Conservation (phyloP, 1,140 invertebrate species). For the Drosophila mojavensis region DNA sequence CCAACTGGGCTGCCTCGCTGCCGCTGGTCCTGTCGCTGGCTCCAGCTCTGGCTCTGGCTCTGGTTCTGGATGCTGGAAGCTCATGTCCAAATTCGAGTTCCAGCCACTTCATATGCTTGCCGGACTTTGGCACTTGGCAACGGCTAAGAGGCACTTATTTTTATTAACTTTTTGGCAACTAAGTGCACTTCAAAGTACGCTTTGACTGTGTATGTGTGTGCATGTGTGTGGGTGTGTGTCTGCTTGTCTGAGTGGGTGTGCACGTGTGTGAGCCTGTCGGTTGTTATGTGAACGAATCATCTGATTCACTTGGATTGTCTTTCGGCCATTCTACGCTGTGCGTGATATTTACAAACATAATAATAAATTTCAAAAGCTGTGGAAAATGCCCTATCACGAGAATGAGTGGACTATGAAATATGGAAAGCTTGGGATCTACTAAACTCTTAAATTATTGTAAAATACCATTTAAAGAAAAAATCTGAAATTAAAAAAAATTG, state of each 20-base stretch:
- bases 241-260: constrained; percentile 23
- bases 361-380: constrained; percentile 43
- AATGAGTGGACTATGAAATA: background rate
- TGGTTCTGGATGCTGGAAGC: constrained; percentile 12
- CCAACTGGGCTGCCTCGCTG: background rate
- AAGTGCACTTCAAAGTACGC: constrained; percentile 72
- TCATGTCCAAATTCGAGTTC: constrained; percentile 19
- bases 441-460: no score
- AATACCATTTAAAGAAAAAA: no score
- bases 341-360: constrained; percentile 37
- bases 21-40: background rate
- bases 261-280: constrained; percentile 23
- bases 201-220: constrained; percentile 30
- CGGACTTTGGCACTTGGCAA: constrained; percentile 46
- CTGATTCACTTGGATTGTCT: constrained; percentile 11
- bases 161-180: constrained; percentile 77
- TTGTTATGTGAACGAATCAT: constrained; percentile 44
- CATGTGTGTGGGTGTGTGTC: constrained; percentile 14
- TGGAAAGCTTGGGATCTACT: no score
- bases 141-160: constrained; percentile 76
- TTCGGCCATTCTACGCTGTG: constrained; percentile 1
- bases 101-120: constrained; percentile 47
- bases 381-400: background rate
- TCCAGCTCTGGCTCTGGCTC: background rate
- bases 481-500: no score